phyloP scores from a whole-genome alignment of 1,140 invertebrate species.

The Pristionchus pacificus region DNA sequence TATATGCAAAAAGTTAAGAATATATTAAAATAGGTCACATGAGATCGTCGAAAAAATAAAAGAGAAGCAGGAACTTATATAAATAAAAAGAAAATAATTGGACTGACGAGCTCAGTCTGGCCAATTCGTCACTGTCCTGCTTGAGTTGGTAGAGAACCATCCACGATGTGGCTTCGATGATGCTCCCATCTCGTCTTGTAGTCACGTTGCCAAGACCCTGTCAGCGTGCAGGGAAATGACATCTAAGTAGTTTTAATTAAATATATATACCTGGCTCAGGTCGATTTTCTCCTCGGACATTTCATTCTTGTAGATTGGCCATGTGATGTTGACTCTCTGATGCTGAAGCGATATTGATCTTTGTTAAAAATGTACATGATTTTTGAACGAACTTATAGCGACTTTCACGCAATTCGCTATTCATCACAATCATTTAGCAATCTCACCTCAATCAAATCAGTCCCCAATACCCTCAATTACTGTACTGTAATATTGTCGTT shows the following conservation, averaged over 20 bases:
- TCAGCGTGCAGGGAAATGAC: too few species aligned
- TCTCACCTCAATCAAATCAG: not conserved
- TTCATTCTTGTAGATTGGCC: constrained; percentile 33
- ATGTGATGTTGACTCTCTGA: constrained; percentile 44
- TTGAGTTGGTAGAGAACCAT: constrained; percentile 45
- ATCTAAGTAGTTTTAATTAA: not conserved
- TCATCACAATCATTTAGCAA: not conserved
- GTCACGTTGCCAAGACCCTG: constrained; percentile 39
- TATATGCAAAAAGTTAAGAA: too few species aligned
- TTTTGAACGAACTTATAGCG: too few species aligned
- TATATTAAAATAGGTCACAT: too few species aligned
- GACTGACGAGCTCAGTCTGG: not conserved
- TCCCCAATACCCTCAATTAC: too few species aligned
- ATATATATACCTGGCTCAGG: constrained; percentile 13
- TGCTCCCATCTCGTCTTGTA: constrained; percentile 13
- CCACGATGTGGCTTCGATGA: constrained; percentile 39
- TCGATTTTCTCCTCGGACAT: constrained; percentile 43
- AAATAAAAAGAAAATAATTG: too few species aligned
- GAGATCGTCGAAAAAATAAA: too few species aligned
- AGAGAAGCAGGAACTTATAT: too few species aligned
- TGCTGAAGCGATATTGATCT: constrained; percentile 19
- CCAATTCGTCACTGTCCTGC: constrained; percentile 7
- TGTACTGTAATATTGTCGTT: too few species aligned
- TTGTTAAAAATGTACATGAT: not conserved
- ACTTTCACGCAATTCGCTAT: too few species aligned